A percentile compares a stretch with the other conserved stretches of the same genome.
These are phyloP conservation scores for Ptychodera flava DNA, from an alignment of 35 echinoderm and acorn worm species.

Conservation along the genomic window DNA sequence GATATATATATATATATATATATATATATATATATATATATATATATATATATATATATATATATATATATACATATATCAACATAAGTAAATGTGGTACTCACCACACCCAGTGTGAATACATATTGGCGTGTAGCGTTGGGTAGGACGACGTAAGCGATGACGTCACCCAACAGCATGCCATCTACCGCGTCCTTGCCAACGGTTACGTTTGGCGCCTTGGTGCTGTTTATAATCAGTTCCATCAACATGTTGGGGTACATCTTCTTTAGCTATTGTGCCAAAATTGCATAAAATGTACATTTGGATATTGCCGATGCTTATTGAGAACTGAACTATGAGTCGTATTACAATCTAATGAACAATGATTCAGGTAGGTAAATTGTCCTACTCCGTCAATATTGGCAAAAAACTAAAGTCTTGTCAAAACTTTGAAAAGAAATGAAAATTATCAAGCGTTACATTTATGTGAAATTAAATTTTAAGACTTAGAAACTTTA, in stretches of 20 bases:
- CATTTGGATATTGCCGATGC: too few species aligned
- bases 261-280: slow-evolving; percentile 25
- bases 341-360: too few species aligned
- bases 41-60: not conserved
- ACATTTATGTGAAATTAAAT: too few species aligned
- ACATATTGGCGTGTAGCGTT: slow-evolving; percentile 40
- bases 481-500: too few species aligned
- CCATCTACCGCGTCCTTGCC: not conserved
- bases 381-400: too few species aligned
- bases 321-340: too few species aligned
- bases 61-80: not conserved
- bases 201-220: slow-evolving; percentile 29
- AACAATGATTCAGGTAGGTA: too few species aligned
- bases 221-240: slow-evolving; percentile 52
- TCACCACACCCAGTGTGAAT: slow-evolving; percentile 43
- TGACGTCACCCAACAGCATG: slow-evolving; percentile 19
- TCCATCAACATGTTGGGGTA: slow-evolving; percentile 67
- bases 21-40: not conserved
- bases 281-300: too few species aligned
- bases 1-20: not conserved
- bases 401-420: too few species aligned
- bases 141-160: slow-evolving; percentile 43
- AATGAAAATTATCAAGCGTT: too few species aligned
- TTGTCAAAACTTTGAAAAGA: too few species aligned
- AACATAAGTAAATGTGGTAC: too few species aligned